These are phyloP conservation scores for Hesperia comma DNA, from an alignment of 2,888 invertebrate genomes.

Conservation along the genomic window DNA sequence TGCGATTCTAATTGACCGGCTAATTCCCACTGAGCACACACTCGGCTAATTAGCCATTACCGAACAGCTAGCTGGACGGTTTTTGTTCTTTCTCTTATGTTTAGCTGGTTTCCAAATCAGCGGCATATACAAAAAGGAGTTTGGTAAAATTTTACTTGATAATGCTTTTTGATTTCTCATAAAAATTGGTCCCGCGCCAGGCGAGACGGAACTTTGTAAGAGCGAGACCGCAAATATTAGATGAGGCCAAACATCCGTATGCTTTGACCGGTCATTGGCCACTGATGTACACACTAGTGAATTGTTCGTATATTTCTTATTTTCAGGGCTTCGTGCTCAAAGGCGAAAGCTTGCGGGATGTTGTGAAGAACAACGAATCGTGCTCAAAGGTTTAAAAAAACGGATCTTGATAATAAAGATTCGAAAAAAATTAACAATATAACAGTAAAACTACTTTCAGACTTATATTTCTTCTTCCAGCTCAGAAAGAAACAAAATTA, in stretches of 20 bases:
- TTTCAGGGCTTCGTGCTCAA: no score
- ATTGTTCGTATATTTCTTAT: no score
- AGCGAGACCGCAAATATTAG: background rate
- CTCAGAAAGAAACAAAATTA: no score
- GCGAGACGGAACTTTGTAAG: background rate
- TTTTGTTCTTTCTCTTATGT: constrained; percentile 20
- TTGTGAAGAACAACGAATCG: no score
- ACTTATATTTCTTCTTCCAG: no score
- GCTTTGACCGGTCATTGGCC: background rate
- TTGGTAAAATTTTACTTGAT: no score
- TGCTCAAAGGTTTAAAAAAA: no score
- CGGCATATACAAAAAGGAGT: background rate
- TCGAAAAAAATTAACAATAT: no score
- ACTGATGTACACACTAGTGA: background rate
- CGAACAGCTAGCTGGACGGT: constrained; percentile 31
- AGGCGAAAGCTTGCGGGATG: no score
- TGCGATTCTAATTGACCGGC: constrained; percentile 82
- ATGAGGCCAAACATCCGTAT: background rate
- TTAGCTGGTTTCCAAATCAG: background rate
- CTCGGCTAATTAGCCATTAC: constrained; percentile 66
- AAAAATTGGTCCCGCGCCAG: background rate
- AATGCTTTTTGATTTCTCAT: no score
- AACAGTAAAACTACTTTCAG: no score
- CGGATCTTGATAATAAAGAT: no score
- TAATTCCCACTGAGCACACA: constrained; percentile 75